A percentile compares a stretch with the other conserved stretches of the same genome.
Evolutionary conservation across 2,113 vertebrate species (phyloP).

Genomic region (Syrrhaptes paradoxus): DNA sequence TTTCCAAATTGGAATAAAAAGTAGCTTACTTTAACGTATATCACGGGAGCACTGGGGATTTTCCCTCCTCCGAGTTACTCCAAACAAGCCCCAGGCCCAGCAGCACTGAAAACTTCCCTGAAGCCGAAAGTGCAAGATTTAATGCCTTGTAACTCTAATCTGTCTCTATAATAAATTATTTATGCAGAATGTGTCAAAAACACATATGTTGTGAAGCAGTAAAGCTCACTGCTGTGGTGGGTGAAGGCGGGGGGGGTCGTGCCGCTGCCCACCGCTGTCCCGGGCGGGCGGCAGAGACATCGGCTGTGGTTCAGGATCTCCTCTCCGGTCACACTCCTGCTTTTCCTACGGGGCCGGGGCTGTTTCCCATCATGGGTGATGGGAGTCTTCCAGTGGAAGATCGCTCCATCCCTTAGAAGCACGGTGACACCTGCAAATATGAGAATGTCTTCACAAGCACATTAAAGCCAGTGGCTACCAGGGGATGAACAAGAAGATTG

Average conservation of each 20-base stretch:
- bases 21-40: slow-evolving; percentile 15
- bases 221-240: neutral
- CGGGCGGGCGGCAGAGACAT: neutral
- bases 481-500: neutral
- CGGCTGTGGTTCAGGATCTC: neutral
- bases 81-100: slow-evolving; percentile 27
- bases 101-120: neutral
- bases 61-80: neutral
- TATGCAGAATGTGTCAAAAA: neutral
- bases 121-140: slow-evolving; percentile 34
- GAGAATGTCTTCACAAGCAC: neutral
- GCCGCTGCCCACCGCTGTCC: neutral
- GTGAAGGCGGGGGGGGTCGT: neutral
- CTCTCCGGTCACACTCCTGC: neutral
- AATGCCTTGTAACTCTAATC: slow-evolving; percentile 43
- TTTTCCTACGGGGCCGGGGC: neutral
- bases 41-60: neutral
- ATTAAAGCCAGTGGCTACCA: neutral
- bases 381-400: neutral
- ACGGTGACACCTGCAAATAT: neutral
- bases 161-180: neutral
- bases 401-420: neutral
- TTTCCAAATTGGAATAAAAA: slow-evolving; percentile 25
- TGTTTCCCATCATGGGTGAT: neutral
- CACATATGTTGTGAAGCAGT: neutral